phyloP scores from a whole-genome alignment of 2,113 vertebrate genomes.

The Tauraco erythrolophus region DNA sequence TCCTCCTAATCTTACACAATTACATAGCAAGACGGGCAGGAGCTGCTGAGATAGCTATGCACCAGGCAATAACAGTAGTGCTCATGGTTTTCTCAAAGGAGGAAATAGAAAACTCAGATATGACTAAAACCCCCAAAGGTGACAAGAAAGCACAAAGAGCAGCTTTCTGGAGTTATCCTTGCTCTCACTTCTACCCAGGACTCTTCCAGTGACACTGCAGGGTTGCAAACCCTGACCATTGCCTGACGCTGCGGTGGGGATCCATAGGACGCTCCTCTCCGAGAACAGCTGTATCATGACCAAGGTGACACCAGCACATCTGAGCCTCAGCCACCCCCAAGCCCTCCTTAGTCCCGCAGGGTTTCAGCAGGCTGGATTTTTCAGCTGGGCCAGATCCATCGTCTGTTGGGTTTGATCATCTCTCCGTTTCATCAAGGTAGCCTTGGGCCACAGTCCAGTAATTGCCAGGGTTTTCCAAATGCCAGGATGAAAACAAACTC shows the following conservation, averaged over 20 bases:
- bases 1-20: not conserved
- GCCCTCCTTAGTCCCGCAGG: not conserved
- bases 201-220: not conserved
- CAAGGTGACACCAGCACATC: not conserved
- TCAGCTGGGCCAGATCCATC: not conserved
- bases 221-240: fast-evolving
- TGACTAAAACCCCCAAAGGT: not conserved
- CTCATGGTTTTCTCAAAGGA: not conserved
- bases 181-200: not conserved
- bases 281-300: not conserved
- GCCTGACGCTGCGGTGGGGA: not conserved
- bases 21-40: not conserved
- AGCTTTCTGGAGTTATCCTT: not conserved
- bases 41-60: not conserved
- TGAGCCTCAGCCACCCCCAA: not conserved
- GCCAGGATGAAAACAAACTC: constrained; percentile 47
- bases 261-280: not conserved
- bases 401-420: constrained; percentile 32
- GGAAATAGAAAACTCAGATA: not conserved
- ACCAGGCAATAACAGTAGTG: not conserved
- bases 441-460: constrained; percentile 70
- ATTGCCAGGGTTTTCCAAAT: constrained; percentile 74
- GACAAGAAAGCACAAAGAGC: not conserved
- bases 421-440: constrained; percentile 49
- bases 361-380: not conserved